Base-by-base conservation (phyloP, 2,113 vertebrate species). In the Triplophysa dalaica region DNA sequence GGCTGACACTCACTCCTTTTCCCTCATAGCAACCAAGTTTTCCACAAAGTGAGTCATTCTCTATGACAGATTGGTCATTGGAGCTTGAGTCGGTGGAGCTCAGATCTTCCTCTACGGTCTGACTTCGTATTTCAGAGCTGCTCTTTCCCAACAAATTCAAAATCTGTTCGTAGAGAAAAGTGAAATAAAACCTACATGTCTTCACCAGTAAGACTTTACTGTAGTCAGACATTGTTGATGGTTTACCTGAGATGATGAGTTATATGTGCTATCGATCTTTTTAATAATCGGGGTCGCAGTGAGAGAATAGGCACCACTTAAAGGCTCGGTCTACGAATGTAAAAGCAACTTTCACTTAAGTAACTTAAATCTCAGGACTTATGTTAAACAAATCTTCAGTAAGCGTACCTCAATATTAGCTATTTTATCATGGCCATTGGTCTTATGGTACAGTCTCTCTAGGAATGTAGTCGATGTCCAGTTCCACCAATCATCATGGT, bases 401-500 rank as follows among this genome's bases (percentile, higher is more conserved):
- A 48, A 75, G 61, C 16, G 4, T 63, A 75, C 81, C 48, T 78
- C 79, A 70, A 19, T 79, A 48, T 81, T 10, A 17, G 50, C n/a
- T 33, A 41, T 8, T 12, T 54, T 72, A 70, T 52, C 48, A 43
- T 19, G 13, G 38, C n/a, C 8, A 22, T 26, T 14, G 19, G n/a
- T 22, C 6, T 26, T 70, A 41, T 75, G 69, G 21, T 91, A 91
- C 8, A 94, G 68, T 38, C 80, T 64, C 3, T 91, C 77, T 54
- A 94, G 78, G 64, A 93, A 79, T 2, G 52, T 68, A 52, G 77
- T 90, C 75, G 88, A 83, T 21, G 85, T 86, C 93, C 92, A 94
- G 52, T 82, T 86, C 93, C 92, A 94, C 94, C 92, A 95, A 64
- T 89, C 87, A 0, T 87, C 85, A 4, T 81, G 64, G 0, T 66